phyloP scores from a whole-genome alignment of 2,888 invertebrate species.

The Nomada ruficornis region DNA sequence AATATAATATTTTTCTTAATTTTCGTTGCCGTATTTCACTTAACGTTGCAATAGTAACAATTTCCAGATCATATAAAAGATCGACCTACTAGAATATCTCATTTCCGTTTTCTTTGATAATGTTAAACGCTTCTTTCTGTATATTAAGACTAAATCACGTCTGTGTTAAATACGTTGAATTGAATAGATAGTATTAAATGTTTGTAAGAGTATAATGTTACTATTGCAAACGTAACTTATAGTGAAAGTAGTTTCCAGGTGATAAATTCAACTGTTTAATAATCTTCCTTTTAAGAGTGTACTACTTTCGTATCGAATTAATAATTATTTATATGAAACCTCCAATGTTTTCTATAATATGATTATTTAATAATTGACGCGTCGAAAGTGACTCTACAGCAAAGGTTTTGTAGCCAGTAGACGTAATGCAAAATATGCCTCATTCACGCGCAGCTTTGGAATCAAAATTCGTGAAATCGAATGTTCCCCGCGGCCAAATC shows the following conservation, averaged over 20 bases:
- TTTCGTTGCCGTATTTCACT: neutral
- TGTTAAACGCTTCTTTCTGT: too few relatives aligned
- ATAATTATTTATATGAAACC: too few relatives aligned
- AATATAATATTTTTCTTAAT: neutral
- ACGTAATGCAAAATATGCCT: neutral
- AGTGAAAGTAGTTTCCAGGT: constrained; percentile 28
- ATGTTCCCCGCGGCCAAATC: neutral
- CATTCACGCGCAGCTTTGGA: neutral
- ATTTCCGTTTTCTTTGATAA: too few relatives aligned
- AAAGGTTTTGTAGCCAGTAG: too few relatives aligned
- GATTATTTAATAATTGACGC: too few relatives aligned
- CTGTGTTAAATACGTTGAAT: too few relatives aligned
- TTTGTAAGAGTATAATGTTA: neutral
- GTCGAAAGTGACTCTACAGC: too few relatives aligned
- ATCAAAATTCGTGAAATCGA: neutral
- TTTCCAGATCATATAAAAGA: neutral
- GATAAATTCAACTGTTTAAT: neutral
- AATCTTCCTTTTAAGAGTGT: neutral
- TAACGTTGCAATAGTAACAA: neutral
- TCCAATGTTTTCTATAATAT: too few relatives aligned
- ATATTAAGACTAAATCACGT: too few relatives aligned
- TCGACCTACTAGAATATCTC: too few relatives aligned
- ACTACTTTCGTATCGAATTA: neutral
- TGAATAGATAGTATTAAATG: neutral
- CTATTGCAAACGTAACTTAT: neutral